Conservation (phyloP, 2,113 vertebrate genomes). For the Pleuronectes platessa region DNA sequence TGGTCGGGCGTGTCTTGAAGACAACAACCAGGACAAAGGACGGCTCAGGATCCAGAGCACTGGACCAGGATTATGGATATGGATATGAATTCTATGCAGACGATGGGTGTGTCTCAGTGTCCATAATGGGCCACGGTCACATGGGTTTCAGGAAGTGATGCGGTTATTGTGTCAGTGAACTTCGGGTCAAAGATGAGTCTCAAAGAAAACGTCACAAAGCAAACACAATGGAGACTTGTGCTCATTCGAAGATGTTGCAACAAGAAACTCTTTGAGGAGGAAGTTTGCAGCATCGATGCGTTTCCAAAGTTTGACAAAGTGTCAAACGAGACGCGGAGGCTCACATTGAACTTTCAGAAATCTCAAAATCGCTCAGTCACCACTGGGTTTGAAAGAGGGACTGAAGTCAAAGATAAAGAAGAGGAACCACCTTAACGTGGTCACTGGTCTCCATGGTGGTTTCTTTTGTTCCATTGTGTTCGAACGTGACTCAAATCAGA, state of each 20-base stretch:
- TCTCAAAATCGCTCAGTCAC: no score
- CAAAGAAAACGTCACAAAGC: neutral
- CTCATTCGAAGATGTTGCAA: neutral
- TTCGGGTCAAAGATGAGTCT: neutral
- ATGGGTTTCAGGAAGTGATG: neutral
- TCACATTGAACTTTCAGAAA: no score
- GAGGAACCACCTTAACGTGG: no score
- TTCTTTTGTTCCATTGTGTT: no score
- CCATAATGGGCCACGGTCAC: neutral
- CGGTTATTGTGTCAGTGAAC: neutral
- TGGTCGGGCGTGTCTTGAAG: conserved; percentile 23
- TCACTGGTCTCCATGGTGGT: no score
- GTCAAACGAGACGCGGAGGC: no score
- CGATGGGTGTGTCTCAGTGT: neutral
- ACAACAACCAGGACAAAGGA: conserved; percentile 29
- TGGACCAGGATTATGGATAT: neutral
- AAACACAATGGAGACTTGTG: neutral
- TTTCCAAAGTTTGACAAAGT: neutral
- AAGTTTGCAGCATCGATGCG: no score
- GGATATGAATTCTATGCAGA: neutral
- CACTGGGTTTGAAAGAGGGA: no score
- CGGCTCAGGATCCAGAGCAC: neutral
- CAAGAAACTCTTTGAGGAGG: neutral
- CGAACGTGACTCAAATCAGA: no score
- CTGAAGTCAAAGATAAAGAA: no score